Evolutionary conservation across 2,113 vertebrate species (phyloP).

Genomic region (Epinephelus cyanopodus): DNA sequence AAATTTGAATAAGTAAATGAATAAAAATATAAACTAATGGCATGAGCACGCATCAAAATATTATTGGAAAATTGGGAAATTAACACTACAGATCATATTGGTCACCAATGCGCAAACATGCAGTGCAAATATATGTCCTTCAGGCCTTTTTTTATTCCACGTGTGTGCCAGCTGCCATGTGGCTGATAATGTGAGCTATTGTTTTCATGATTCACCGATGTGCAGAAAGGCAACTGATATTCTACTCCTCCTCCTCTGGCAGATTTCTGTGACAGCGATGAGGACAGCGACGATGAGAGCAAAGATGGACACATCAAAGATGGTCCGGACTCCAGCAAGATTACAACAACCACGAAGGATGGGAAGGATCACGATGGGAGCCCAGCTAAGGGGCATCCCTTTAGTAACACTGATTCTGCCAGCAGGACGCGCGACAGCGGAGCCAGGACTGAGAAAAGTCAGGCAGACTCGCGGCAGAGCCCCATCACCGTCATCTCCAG

Average conservation of each 20-base stretch:
- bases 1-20: not conserved
- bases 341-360: slow-evolving; percentile 92
- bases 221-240: slow-evolving; percentile 14
- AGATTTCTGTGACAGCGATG: slow-evolving; percentile 96
- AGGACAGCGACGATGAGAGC: slow-evolving; percentile 94
- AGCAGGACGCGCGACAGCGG: slow-evolving; percentile 83
- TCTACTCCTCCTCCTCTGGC: slow-evolving; percentile 3
- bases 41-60: not conserved
- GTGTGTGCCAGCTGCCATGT: not conserved
- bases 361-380: slow-evolving; percentile 87
- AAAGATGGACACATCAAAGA: slow-evolving; percentile 91
- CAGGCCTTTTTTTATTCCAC: not conserved
- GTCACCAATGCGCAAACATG: not conserved
- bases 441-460: slow-evolving; percentile 87
- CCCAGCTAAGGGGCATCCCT: slow-evolving; percentile 83
- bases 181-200: slow-evolving; percentile 1
- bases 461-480: slow-evolving; percentile 93
- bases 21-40: not conserved
- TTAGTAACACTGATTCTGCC: slow-evolving; percentile 72
- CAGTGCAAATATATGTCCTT: not conserved
- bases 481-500: slow-evolving; percentile 94
- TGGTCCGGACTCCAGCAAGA: slow-evolving; percentile 90
- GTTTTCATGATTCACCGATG: not conserved
- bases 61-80: not conserved
- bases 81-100: not conserved